These are phyloP conservation scores for Amniataba percoides DNA, from an alignment of 2,797 vertebrate genomes.

Conservation along the genomic window DNA sequence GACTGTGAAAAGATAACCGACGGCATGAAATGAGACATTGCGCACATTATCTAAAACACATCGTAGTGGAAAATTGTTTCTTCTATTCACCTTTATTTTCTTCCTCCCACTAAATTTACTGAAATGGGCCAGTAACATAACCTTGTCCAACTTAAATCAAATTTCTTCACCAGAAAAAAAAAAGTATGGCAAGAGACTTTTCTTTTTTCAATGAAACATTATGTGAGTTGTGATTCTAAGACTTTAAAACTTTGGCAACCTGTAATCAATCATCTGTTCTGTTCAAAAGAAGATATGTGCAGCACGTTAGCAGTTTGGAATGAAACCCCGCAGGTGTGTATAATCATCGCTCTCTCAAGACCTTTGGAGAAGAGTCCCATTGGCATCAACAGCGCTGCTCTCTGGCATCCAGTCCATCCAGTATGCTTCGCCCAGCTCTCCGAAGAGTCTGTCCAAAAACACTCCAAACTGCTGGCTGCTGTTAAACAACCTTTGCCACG, in stretches of 20 bases:
- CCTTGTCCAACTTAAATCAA: background rate
- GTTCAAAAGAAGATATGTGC: background rate
- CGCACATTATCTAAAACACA: conserved; percentile 1
- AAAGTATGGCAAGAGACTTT: background rate
- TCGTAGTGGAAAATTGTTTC: background rate
- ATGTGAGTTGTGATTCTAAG: background rate
- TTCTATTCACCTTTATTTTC: background rate
- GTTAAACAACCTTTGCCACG: conserved; percentile 77
- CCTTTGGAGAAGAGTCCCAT: conserved; percentile 75
- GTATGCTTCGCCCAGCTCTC: conserved; percentile 50
- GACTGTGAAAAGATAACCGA: background rate
- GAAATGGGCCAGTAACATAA: background rate
- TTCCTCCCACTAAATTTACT: background rate
- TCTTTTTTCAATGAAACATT: background rate
- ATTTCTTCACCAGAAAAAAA: background rate
- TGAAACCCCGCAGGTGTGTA: background rate
- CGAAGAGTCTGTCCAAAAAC: conserved; percentile 15
- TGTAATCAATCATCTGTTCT: background rate
- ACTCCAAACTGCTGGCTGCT: conserved; percentile 41
- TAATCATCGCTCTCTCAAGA: conserved; percentile 42
- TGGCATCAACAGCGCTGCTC: conserved; percentile 51
- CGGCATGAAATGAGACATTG: background rate
- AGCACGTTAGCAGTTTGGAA: background rate
- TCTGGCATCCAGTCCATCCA: conserved; percentile 68
- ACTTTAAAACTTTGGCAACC: too few relatives aligned